Evolutionary conservation across 2,797 vertebrate genomes (phyloP).

Genomic region (Lagodon rhomboides): DNA sequence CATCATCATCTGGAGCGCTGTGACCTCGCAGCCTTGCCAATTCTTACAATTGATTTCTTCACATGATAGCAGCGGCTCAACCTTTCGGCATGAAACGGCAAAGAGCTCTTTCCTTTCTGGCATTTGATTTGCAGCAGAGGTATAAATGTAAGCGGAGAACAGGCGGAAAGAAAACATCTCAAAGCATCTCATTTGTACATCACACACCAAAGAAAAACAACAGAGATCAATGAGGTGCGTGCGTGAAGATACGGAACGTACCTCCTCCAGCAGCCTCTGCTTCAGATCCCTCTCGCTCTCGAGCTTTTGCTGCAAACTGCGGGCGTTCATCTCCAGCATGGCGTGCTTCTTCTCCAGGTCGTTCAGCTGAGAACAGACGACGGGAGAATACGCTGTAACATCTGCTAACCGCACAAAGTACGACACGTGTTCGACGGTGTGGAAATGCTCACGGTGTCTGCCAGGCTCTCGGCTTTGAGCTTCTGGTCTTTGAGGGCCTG

Average conservation of each 20-base stretch:
- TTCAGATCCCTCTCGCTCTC: conserved; percentile 97
- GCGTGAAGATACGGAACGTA: conserved; percentile 61
- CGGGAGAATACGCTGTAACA: not conserved
- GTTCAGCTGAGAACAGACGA: conserved; percentile 85
- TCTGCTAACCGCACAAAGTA: conserved; percentile 1
- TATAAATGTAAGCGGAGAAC: not conserved
- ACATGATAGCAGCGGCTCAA: not conserved
- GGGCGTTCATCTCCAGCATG: conserved; percentile 98
- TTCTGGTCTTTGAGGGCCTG: conserved; percentile 98
- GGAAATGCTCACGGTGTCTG: conserved; percentile 90
- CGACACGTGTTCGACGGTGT: not conserved
- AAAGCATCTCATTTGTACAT: not conserved
- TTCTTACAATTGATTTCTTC: conserved; percentile 3
- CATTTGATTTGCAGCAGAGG: not conserved
- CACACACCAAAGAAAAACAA: not conserved
- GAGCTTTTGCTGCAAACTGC: conserved; percentile 96
- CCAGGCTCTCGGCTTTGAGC: conserved; percentile 97
- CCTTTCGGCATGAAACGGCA: conserved; percentile 2
- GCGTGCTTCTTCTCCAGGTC: conserved; percentile 98
- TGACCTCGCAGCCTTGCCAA: conserved; percentile 7
- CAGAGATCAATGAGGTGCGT: not conserved
- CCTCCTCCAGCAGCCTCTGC: conserved; percentile 97
- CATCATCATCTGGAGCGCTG: conserved; percentile 1
- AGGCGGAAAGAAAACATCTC: not conserved
- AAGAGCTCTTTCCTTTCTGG: not conserved